Evolutionary conservation across 2,113 vertebrate species (phyloP).

Genomic region (Isichthys henryi): DNA sequence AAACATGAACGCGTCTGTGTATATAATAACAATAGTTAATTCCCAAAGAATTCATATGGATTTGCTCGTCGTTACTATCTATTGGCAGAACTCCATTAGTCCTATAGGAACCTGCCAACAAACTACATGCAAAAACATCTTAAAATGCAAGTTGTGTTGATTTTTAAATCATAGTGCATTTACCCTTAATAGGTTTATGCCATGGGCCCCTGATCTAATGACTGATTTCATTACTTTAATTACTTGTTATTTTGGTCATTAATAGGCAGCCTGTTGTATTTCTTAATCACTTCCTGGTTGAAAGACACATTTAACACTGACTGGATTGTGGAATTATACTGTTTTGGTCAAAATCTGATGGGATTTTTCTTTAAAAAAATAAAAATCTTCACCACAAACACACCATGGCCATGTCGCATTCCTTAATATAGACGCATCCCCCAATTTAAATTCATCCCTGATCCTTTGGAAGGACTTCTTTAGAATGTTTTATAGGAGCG

Average conservation of each 20-base stretch:
- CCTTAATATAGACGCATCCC: neutral
- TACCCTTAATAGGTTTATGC: neutral
- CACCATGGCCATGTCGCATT: neutral
- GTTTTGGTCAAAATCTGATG: neutral
- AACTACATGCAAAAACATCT: conserved; percentile 3
- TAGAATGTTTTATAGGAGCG: neutral
- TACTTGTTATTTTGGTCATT: neutral
- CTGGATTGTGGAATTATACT: neutral
- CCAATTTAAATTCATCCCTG: neutral
- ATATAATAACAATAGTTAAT: neutral
- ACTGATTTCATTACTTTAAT: neutral
- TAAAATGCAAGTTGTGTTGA: neutral
- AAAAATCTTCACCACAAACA: neutral
- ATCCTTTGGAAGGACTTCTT: neutral
- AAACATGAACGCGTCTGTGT: neutral
- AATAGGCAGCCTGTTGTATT: neutral
- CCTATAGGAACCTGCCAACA: neutral
- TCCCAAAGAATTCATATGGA: neutral
- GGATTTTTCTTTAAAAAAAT: neutral
- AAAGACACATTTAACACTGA: neutral
- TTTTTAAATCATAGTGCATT: neutral
- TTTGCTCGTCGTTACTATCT: neutral
- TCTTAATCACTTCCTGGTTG: neutral
- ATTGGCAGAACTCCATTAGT: neutral
- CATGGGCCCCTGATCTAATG: neutral